Evolutionary conservation across 2,113 vertebrate genomes (phyloP).

Genomic region (Cheirogaleus medius): DNA sequence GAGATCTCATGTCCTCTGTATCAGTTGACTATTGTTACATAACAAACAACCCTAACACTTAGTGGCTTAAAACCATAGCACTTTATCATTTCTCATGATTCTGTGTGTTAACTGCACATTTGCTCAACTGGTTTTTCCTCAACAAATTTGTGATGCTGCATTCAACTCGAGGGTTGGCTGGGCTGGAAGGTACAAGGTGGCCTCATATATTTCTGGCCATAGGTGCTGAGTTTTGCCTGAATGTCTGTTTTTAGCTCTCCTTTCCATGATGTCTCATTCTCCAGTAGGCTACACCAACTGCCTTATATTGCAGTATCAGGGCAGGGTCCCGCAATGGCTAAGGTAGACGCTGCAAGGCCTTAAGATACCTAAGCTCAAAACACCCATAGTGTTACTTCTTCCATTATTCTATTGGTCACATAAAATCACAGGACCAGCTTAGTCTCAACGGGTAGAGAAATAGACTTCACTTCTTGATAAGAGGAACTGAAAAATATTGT

Average conservation of each 20-base stretch:
- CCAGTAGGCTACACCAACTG: not conserved
- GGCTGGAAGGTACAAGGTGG: not conserved
- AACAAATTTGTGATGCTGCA: not conserved
- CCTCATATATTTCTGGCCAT: not conserved
- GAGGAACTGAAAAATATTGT: not conserved
- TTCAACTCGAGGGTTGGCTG: not conserved
- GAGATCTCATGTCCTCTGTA: not conserved
- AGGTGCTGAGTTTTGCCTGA: not conserved
- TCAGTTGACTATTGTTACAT: not conserved
- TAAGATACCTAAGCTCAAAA: not conserved
- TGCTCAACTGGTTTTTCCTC: not conserved
- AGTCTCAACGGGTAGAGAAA: not conserved
- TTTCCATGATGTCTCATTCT: not conserved
- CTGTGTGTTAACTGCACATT: not conserved
- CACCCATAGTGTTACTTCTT: not conserved
- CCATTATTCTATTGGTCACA: not conserved
- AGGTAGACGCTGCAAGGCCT: not conserved
- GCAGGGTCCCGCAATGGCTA: not conserved
- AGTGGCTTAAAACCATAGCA: not conserved
- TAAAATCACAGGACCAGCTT: not conserved
- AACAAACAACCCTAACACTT: not conserved
- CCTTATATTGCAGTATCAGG: not conserved
- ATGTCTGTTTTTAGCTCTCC: not conserved
- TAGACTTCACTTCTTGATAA: not conserved
- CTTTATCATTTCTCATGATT: slow-evolving; percentile 25